Base-by-base conservation (phyloP, 2,797 vertebrate species). In the Euthynnus affinis region DNA sequence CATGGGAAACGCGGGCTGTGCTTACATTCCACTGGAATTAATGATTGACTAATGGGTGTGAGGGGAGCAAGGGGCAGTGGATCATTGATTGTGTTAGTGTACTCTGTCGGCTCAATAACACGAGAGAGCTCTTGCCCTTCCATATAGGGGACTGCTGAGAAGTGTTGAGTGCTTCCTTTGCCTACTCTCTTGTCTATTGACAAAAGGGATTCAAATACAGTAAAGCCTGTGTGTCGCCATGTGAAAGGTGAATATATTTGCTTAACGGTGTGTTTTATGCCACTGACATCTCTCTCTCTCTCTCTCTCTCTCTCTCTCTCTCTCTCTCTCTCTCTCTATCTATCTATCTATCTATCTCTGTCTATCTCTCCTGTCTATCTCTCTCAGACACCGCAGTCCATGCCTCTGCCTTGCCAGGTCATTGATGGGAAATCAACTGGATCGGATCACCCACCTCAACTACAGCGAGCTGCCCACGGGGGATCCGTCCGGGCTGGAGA, bases 391-490 rank as follows among this genome's bases (percentile, higher is more conserved):
- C 95, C 91, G 95, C 95, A 94, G 94, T 96, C 96, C 94, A 95
- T 96, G 96, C 95, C 96, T 96, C 95, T 92, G 92, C 95, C 93
- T 95, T 94, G 97, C 94, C 96, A 93, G 94, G 96, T 97, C 96
- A 97, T 99, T 99, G 98, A 99, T 99, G 98, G 98, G 98, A 96
- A 99, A 99, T 95, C 98, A 99, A 98, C 98, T 99, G 96, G 98
- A 99, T 95, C 97, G 98, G 96, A 99, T 99, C 96, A 99, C 98
- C 93, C 98, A 99, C 97, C 97, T 99, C 94, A 99, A 95, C 96
- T 99, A 99, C 96, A 99, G 98, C 94, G 98, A 99, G 93, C 92
- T 99, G 96, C 98, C 98, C 93, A 99, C 98, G 68, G 98, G 98
- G 90, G 98, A 99, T 96, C 98, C 98, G 88, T 98, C 98, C 83